Conservation (phyloP, 1,140 invertebrate genomes). For the Babylonia areolata region DNA sequence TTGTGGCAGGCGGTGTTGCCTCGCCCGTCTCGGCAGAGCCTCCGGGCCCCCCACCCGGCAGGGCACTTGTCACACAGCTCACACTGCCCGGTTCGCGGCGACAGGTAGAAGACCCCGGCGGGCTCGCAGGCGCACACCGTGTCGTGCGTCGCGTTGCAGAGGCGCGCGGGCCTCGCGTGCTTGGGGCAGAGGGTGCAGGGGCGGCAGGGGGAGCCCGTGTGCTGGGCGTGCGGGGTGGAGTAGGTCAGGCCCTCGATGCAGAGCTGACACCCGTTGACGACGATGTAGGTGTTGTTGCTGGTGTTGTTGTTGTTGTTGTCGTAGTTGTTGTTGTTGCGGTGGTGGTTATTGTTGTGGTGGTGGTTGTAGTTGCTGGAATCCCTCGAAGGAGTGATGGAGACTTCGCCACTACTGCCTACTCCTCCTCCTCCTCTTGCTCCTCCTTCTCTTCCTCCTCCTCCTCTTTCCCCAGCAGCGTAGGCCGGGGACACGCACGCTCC, state of each 20-base stretch:
- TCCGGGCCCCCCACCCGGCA: constrained; percentile 60
- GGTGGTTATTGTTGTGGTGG: no score
- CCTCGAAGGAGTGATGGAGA: no score
- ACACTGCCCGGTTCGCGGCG: constrained; percentile 42
- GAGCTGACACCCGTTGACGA: constrained; percentile 22
- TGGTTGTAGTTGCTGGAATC: no score
- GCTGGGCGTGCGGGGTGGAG: constrained; percentile 23
- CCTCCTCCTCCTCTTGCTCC: no score
- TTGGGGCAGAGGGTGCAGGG: constrained; percentile 49
- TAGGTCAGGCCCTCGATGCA: constrained; percentile 29
- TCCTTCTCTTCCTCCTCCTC: no score
- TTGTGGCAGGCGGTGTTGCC: constrained; percentile 63
- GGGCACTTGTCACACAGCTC: constrained; percentile 60
- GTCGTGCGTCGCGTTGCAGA: constrained; percentile 60
- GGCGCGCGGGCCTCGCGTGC: constrained; percentile 38
- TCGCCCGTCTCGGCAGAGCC: constrained; percentile 48
- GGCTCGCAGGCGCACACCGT: constrained; percentile 57
- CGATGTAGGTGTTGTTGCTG: background rate
- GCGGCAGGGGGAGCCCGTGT: constrained; percentile 42
- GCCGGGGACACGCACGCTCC: background rate
- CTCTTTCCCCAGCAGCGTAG: no score
- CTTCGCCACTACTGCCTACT: no score
- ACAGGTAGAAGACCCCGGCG: constrained; percentile 37
- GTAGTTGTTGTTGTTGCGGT: no score
- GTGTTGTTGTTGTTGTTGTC: background rate